Evolutionary conservation across 2,113 vertebrate species (phyloP).

Genomic region (Carettochelys insculpta): DNA sequence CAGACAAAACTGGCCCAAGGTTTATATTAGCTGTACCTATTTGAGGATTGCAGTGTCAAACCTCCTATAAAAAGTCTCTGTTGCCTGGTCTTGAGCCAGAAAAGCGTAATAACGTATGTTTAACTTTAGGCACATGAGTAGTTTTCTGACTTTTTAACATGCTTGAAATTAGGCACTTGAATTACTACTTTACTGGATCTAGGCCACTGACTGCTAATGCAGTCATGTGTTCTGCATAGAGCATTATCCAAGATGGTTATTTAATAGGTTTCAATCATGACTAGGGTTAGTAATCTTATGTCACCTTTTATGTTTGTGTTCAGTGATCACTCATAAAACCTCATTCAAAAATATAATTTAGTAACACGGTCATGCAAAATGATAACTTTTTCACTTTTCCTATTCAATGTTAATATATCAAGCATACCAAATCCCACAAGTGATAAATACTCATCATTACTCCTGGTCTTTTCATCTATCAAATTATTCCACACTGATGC

Average conservation of each 20-base stretch:
- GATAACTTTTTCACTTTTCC: neutral
- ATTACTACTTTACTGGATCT: neutral
- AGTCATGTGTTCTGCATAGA: neutral
- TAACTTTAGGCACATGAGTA: neutral
- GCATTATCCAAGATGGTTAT: neutral
- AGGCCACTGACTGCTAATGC: neutral
- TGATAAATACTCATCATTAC: neutral
- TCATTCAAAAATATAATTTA: neutral
- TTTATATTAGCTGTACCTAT: neutral
- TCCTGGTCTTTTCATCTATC: slow-evolving; percentile 7
- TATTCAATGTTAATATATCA: neutral
- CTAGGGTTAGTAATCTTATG: neutral
- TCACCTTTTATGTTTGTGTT: neutral
- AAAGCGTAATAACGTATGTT: neutral
- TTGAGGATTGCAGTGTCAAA: neutral
- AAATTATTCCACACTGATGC: neutral
- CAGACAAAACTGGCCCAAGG: neutral
- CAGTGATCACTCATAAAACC: neutral
- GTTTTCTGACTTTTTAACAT: neutral
- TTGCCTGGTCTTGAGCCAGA: fast-evolving
- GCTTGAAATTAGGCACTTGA: neutral
- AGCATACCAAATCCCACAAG: neutral
- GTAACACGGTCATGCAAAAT: neutral
- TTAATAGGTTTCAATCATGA: neutral
- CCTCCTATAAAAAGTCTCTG: neutral